phyloP scores from a whole-genome alignment of 2,113 vertebrate genomes.

The Acrocephalus arundinaceus region DNA sequence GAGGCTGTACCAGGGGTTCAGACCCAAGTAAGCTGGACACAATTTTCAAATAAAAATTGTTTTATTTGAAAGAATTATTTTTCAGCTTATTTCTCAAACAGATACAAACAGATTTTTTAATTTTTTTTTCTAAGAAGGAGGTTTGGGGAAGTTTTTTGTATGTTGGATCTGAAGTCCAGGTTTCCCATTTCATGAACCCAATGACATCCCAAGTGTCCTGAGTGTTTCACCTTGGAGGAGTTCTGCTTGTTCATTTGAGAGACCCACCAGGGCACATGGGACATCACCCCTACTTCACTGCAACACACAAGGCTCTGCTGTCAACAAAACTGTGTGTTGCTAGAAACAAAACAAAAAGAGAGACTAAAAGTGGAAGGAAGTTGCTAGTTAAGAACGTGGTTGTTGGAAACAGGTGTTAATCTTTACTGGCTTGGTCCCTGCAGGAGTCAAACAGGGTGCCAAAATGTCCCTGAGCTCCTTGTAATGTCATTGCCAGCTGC shows the following conservation, averaged over 20 bases:
- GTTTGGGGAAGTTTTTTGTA: not conserved
- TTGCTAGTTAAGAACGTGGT: not conserved
- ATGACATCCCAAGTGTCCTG: not conserved
- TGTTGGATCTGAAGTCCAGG: not conserved
- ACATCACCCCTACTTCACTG: not conserved
- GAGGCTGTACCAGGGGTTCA: not conserved
- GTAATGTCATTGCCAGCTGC: not conserved
- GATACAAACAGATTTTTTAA: not conserved
- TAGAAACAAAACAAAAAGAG: not conserved
- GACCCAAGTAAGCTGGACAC: not conserved
- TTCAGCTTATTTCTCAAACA: not conserved
- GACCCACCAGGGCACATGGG: not conserved
- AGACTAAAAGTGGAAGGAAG: not conserved
- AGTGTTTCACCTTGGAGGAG: not conserved
- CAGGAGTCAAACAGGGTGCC: not conserved
- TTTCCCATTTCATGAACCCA: not conserved
- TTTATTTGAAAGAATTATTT: too few relatives aligned
- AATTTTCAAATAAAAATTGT: not conserved
- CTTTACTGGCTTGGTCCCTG: not conserved
- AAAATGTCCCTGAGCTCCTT: not conserved
- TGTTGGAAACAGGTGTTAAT: constrained; percentile 42
- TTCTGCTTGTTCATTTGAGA: not conserved
- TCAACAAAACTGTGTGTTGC: not conserved
- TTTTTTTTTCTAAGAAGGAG: not conserved
- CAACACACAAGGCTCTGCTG: not conserved